Conservation (phyloP, 1,140 invertebrate species). For the Megalopta genalis region DNA sequence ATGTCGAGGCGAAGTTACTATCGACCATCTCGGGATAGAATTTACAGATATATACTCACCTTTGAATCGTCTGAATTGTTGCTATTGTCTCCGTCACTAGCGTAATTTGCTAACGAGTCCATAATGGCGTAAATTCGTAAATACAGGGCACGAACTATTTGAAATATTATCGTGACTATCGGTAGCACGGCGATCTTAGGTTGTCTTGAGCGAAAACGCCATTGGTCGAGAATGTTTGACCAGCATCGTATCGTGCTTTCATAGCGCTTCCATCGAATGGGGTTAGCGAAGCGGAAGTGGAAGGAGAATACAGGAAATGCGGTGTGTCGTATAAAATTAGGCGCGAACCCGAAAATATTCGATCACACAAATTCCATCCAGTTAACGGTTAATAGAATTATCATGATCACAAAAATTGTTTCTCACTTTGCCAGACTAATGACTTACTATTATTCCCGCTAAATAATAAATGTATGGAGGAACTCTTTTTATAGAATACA, state of each 20-base stretch:
- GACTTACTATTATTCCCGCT: no score
- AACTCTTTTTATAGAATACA: neutral
- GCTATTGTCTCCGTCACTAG: constrained; percentile 78
- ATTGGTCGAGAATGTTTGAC: constrained; percentile 37
- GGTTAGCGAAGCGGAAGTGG: constrained; percentile 35
- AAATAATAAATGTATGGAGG: neutral
- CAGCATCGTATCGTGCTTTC: neutral
- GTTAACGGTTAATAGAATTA: neutral
- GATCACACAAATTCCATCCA: neutral
- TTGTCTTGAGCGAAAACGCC: constrained; percentile 35
- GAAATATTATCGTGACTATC: constrained; percentile 39
- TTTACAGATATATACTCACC: constrained; percentile 57
- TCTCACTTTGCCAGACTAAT: no score
- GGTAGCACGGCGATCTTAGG: constrained; percentile 34
- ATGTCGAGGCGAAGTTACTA: neutral
- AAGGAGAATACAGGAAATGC: constrained; percentile 32
- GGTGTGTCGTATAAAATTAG: constrained; percentile 14
- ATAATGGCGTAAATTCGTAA: constrained; percentile 75
- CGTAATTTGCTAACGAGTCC: constrained; percentile 78
- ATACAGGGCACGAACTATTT: constrained; percentile 37
- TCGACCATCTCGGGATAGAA: neutral
- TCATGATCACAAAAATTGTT: neutral
- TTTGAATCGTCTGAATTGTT: constrained; percentile 75
- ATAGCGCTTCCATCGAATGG: constrained; percentile 25
- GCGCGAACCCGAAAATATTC: neutral